Percentiles rank a stretch among this genome's conserved stretches.
Evolutionary conservation across 1,140 invertebrate genomes (phyloP).

Genomic region (Amphibalanus amphitrite): DNA sequence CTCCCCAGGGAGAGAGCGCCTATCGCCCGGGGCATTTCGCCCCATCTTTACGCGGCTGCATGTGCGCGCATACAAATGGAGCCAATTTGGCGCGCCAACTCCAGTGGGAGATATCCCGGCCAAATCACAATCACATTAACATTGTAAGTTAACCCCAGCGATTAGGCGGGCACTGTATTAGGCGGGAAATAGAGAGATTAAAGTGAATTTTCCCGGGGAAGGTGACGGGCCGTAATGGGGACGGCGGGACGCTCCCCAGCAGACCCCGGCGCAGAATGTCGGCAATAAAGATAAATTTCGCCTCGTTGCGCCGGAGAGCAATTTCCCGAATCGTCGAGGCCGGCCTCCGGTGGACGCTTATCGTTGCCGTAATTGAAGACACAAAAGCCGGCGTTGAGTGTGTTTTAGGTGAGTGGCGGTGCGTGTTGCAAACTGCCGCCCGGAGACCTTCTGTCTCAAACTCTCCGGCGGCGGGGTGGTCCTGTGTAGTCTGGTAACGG

Average conservation of each 20-base stretch:
- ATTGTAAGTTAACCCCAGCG: slow-evolving; percentile 1
- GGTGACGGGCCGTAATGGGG: neutral
- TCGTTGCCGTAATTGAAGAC: neutral
- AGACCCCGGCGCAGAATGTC: neutral
- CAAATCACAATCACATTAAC: neutral
- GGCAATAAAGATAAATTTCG: neutral
- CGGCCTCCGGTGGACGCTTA: neutral
- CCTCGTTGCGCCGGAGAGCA: neutral
- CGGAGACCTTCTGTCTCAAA: no score
- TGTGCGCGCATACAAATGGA: neutral
- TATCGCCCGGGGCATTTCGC: neutral
- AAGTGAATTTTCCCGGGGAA: neutral
- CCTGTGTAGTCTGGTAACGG: no score
- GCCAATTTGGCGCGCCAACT: neutral
- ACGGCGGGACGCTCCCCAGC: neutral
- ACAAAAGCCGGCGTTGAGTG: neutral
- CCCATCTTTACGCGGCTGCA: neutral
- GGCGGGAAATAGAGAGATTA: neutral
- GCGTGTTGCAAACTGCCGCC: neutral
- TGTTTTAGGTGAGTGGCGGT: neutral
- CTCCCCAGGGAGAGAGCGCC: no score
- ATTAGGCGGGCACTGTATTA: neutral
- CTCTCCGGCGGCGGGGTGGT: no score
- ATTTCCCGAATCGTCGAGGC: neutral
- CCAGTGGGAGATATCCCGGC: neutral